These are phyloP conservation scores for Diabrotica balteata DNA, from an alignment of 2,888 invertebrate genomes.

Conservation along the genomic window DNA sequence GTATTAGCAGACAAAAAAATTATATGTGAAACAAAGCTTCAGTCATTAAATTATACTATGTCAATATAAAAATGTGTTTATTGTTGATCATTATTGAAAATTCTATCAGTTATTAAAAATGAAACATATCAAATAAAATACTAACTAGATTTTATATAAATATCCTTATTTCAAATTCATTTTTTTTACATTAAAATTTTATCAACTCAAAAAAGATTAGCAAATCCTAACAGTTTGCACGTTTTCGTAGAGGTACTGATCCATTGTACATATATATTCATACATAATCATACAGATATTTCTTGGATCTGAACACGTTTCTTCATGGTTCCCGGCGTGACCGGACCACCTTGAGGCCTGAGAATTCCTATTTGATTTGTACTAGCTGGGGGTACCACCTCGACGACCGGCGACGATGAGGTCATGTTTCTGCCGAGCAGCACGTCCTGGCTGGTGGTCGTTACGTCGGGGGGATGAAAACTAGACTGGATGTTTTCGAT, in stretches of 20 bases:
- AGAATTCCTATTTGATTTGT: conserved; percentile 67
- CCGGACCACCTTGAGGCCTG: conserved; percentile 67
- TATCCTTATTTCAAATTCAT: no score
- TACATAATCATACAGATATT: conserved; percentile 78
- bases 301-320: conserved; percentile 93
- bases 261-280: conserved; percentile 12
- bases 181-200: no score
- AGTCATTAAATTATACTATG: no score
- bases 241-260: conserved; percentile 6
- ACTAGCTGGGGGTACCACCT: conserved; percentile 58
- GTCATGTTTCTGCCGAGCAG: conserved; percentile 64
- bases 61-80: no score
- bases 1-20: no score
- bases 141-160: no score
- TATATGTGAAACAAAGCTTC: no score
- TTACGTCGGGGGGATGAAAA: conserved; percentile 59
- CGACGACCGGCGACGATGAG: conserved; percentile 69
- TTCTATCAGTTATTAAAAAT: no score
- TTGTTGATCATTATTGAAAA: no score
- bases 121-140: no score
- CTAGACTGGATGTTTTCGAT: conserved; percentile 57
- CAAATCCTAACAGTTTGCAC: not conserved
- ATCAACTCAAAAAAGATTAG: no score
- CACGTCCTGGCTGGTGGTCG: conserved; percentile 57
- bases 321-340: conserved; percentile 80